A percentile compares a stretch with the other conserved stretches of the same genome.
Conservation (phyloP, 2,797 vertebrate genomes). For the Cephalopachus bancanus region DNA sequence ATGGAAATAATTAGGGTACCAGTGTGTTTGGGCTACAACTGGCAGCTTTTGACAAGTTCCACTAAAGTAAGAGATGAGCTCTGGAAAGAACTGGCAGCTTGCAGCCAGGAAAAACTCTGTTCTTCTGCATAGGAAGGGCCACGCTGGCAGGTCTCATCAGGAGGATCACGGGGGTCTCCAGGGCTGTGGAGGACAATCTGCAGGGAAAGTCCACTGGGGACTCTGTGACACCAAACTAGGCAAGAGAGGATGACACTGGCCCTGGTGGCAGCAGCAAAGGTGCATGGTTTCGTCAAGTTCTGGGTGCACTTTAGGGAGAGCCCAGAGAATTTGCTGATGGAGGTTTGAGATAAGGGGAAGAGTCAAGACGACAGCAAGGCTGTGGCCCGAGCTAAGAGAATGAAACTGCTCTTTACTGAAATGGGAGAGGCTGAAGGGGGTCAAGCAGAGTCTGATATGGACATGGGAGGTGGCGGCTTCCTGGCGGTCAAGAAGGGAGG, state of each 20-base stretch:
- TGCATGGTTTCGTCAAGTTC: not conserved
- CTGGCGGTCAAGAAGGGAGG: not conserved
- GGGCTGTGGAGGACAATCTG: too few species aligned
- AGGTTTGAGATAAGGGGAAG: too few species aligned
- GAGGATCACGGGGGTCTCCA: accelerated
- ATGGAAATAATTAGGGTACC: too few species aligned
- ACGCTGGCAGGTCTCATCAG: not conserved
- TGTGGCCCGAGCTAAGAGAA: not conserved
- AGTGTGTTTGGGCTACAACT: not conserved
- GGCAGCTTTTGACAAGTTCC: not conserved
- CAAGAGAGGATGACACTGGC: not conserved
- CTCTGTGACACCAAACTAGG: not conserved
- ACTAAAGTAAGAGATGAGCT: not conserved
- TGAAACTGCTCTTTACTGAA: too few species aligned
- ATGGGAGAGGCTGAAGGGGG: accelerated
- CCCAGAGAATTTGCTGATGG: not conserved
- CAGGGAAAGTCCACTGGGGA: not conserved
- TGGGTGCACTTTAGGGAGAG: not conserved
- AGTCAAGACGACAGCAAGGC: not conserved
- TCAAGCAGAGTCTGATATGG: not conserved
- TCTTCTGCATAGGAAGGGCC: too few species aligned
- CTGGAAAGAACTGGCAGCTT: not conserved
- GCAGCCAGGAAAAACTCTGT: not conserved
- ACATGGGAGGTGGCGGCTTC: accelerated
- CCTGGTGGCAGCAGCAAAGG: not conserved